Conservation (phyloP, 1,140 invertebrate species). For the Campodea augens region DNA sequence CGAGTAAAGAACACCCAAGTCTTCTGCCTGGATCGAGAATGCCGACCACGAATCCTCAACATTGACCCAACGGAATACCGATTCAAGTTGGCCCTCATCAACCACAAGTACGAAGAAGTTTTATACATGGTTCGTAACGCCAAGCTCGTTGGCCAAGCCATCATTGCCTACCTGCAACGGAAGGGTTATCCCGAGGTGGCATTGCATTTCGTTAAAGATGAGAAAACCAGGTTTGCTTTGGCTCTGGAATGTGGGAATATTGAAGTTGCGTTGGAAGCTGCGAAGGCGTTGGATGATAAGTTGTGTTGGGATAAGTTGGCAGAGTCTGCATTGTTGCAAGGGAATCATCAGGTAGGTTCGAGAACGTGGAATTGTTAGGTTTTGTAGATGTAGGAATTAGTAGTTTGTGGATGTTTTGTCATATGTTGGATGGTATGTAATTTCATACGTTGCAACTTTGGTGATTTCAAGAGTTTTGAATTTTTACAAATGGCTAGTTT, state of each 20-base stretch:
- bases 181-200: slow-evolving; percentile 99
- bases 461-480: no score
- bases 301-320: slow-evolving; percentile 92
- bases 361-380: no score
- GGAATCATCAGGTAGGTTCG: slow-evolving; percentile 79
- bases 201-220: slow-evolving; percentile 97
- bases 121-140: slow-evolving; percentile 94
- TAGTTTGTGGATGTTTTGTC: no score
- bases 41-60: slow-evolving; percentile 65
- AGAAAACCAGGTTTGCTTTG: slow-evolving; percentile 88
- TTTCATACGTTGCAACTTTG: no score
- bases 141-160: slow-evolving; percentile 93
- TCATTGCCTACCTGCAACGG: slow-evolving; percentile 96
- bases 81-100: slow-evolving; percentile 93
- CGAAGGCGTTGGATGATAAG: slow-evolving; percentile 82
- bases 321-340: slow-evolving; percentile 80
- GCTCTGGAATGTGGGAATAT: slow-evolving; percentile 98
- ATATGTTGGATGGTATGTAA: no score
- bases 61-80: slow-evolving; percentile 97
- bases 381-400: no score
- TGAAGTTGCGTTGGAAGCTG: slow-evolving; percentile 84
- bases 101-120: slow-evolving; percentile 92
- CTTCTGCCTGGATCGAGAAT: slow-evolving; percentile 90
- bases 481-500: no score
- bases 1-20: slow-evolving; percentile 80